These are phyloP conservation scores for Lithophane ornitopus DNA, from an alignment of 2,888 invertebrate species.

Conservation along the genomic window DNA sequence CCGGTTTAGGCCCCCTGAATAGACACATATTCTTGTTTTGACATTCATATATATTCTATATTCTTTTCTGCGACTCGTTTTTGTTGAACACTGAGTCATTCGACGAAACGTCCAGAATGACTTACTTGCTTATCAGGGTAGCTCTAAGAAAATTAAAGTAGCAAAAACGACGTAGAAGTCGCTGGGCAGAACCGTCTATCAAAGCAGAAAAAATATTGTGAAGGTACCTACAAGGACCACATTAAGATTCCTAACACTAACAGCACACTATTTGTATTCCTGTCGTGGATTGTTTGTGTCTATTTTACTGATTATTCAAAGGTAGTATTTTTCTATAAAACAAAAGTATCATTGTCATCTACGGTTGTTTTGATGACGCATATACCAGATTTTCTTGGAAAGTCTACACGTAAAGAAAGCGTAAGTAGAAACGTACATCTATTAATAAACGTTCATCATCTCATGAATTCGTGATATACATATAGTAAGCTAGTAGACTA, in stretches of 20 bases:
- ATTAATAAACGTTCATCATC: constrained; percentile 35
- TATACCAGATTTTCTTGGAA: constrained; percentile 30
- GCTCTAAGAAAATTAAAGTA: constrained; percentile 20
- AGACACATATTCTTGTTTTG: too few species aligned
- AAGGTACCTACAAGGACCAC: constrained; percentile 4
- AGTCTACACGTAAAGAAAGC: constrained; percentile 16
- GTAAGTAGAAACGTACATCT: constrained; percentile 20
- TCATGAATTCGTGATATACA: constrained; percentile 16
- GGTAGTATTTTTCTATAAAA: constrained; percentile 38
- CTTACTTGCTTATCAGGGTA: constrained; percentile 21
- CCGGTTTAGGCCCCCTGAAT: too few species aligned
- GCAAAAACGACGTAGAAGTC: not conserved
- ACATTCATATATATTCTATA: constrained; percentile 15
- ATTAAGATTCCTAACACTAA: constrained; percentile 26
- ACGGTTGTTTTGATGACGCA: constrained; percentile 38
- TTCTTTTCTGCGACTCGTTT: constrained; percentile 15
- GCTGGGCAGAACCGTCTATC: not conserved
- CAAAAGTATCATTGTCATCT: constrained; percentile 27
- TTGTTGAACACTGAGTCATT: constrained; percentile 26
- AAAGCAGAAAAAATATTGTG: constrained; percentile 2
- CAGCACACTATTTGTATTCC: constrained; percentile 34
- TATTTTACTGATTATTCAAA: constrained; percentile 20
- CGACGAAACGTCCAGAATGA: constrained; percentile 31
- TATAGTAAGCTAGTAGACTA: too few species aligned
- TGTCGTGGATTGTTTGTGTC: constrained; percentile 23